Evolutionary conservation across 2,113 vertebrate genomes (phyloP), one percentile per base, ranked within the genome.

Genomic region (Pseudopodoces humilis): DNA sequence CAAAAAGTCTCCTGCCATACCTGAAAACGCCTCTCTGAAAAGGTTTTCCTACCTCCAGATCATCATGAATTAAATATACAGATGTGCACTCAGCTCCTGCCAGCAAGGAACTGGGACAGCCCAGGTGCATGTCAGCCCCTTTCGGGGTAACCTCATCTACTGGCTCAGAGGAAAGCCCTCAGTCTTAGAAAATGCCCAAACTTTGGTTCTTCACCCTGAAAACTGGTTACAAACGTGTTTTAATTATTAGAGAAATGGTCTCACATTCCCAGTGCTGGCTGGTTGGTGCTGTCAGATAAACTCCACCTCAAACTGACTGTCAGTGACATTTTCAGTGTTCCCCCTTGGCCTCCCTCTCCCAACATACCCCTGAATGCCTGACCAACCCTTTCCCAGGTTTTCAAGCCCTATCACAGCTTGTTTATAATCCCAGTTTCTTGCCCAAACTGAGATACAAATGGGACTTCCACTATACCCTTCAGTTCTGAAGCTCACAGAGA

Each of bases 391-490:
- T 30, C 71, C 58, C 37, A 27, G 17, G 20, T 9, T 65, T 37
- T 41, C 11, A 28, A 60, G 75, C 43, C 9, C 78, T 10, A n/a
- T 47, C 9, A 31, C 1, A 3, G 28, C 25, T n/a, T 17, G 15
- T n/a, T 52, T 39, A 20, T 8, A 35, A 70, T 3, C 44, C 27
- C n/a, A 17, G 9, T 28, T 52, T 79, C 56, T 64, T 28, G 10
- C 39, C 59, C 43, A 28, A 19, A 72, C 0, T 11, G 59, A 77
- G 59, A 55, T 1, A 35, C 0, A 5, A 37, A 49, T 0, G 9
- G 10, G 30, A 33, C 17, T 52, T 46, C 4, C 19, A 50, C 25
- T 52, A 37, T 7, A 18, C 17, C 25, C 46, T 15, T 20, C 2
- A 13, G 28, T 14, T 67, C 41, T 65, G 63, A 83, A 50, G 50